These are phyloP conservation scores for Ginglymostoma cirratum DNA, from an alignment of 2,113 vertebrate species.

Conservation along the genomic window DNA sequence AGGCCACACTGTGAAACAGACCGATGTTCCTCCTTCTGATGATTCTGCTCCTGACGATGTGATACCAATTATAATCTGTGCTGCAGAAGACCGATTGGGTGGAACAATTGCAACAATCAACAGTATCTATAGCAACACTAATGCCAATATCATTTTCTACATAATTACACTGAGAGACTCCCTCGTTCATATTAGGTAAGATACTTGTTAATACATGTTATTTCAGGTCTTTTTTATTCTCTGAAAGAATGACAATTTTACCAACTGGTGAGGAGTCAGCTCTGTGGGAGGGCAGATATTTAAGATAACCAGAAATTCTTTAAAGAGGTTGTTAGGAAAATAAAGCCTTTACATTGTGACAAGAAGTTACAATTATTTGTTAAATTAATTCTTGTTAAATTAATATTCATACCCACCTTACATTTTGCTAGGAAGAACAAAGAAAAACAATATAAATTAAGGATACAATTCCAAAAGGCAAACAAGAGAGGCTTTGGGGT, in stretches of 20 bases:
- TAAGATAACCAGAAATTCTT: not conserved
- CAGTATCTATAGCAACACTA: conserved; percentile 82
- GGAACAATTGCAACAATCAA: conserved; percentile 83
- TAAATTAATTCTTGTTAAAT: not conserved
- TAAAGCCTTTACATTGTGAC: not conserved
- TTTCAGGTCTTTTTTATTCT: not conserved
- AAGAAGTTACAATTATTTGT: not conserved
- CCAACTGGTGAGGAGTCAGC: not conserved
- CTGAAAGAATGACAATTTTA: not conserved
- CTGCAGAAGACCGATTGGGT: conserved; percentile 74
- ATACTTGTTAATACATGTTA: not conserved
- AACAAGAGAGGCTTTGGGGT: too few relatives aligned
- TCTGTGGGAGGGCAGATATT: not conserved
- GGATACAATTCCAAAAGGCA: too few relatives aligned
- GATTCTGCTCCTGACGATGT: conserved; percentile 49
- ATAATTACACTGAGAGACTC: conserved; percentile 76
- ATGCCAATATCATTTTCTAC: conserved; percentile 77
- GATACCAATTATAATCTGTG: conserved; percentile 79
- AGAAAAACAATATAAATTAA: too few relatives aligned
- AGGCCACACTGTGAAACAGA: not conserved
- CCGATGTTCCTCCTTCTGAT: too few relatives aligned
- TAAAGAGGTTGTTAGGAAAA: not conserved
- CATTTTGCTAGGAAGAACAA: too few relatives aligned
- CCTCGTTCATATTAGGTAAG: conserved; percentile 68
- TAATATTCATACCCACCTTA: not conserved